Percentiles rank a stretch among this genome's conserved stretches.
Evolutionary conservation across 2,797 vertebrate genomes (phyloP).

Genomic region (Buphagus erythrorhynchus): DNA sequence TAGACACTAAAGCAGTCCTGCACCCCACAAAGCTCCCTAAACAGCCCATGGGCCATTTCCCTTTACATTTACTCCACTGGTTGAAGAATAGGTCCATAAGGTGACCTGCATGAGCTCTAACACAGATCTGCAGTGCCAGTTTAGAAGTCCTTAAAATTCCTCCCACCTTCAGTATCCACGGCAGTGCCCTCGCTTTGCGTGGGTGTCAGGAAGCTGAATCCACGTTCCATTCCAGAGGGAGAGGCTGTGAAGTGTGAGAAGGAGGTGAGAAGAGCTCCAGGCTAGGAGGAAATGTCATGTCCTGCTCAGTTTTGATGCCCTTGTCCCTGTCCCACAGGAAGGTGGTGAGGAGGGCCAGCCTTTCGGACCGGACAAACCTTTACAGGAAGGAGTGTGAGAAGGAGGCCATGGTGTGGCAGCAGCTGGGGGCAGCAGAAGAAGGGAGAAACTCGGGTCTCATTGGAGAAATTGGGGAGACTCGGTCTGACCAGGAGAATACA

Average conservation of each 20-base stretch:
- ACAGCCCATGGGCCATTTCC: not conserved
- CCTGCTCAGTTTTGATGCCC: not conserved
- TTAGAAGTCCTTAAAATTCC: conserved; percentile 1
- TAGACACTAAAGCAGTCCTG: not conserved
- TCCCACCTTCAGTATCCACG: not conserved
- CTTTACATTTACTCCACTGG: not conserved
- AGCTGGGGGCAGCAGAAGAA: conserved; percentile 84
- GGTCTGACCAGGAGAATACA: conserved; percentile 88
- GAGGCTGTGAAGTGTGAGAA: not conserved
- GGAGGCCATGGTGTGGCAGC: conserved; percentile 95
- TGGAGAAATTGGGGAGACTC: conserved; percentile 84
- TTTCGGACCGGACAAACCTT: conserved; percentile 93
- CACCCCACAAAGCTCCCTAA: not conserved
- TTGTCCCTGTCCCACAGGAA: conserved; percentile 80
- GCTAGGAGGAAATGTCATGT: not conserved
- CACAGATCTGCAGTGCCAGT: not conserved
- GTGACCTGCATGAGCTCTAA: not conserved
- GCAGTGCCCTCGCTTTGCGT: not conserved
- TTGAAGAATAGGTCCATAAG: not conserved
- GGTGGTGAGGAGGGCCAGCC: conserved; percentile 94
- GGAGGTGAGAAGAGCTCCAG: not conserved
- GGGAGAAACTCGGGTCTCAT: conserved; percentile 70
- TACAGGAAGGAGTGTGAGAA: conserved; percentile 97
- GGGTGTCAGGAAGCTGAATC: not conserved
- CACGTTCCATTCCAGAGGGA: not conserved